Percentiles rank a stretch among this genome's conserved stretches.
phyloP scores from a whole-genome alignment of 2,888 invertebrate species.

The Anorthoa munda region DNA sequence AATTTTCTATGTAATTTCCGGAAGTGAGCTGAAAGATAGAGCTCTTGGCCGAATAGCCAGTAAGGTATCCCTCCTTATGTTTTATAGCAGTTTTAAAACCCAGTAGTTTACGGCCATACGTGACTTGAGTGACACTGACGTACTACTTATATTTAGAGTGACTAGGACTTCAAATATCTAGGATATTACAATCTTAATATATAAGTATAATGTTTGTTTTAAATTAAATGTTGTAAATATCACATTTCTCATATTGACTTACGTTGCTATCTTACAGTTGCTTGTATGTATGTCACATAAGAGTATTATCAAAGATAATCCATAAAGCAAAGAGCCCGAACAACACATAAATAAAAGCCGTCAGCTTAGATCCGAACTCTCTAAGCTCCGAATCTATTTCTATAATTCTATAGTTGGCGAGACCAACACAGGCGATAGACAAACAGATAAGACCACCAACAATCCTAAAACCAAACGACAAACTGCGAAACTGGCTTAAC shows the following conservation, averaged over 20 bases:
- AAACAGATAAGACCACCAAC: conserved; percentile 66
- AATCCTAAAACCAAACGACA: conserved; percentile 73
- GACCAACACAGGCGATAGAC: conserved; percentile 51
- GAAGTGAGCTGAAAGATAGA: conserved; percentile 29
- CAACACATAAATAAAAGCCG: conserved; percentile 51
- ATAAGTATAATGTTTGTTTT: conserved; percentile 1
- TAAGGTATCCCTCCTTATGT: conserved; percentile 30
- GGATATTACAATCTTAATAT: background rate
- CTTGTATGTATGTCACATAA: conserved; percentile 19
- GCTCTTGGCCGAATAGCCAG: conserved; percentile 27
- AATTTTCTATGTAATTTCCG: conserved; percentile 23
- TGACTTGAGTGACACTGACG: conserved; percentile 46
- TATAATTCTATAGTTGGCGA: conserved; percentile 59
- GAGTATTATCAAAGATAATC: conserved; percentile 26
- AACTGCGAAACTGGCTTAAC: conserved; percentile 77
- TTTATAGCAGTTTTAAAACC: conserved; percentile 59
- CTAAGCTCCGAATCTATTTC: conserved; percentile 64
- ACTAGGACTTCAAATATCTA: conserved; percentile 9
- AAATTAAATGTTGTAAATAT: background rate
- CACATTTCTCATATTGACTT: background rate
- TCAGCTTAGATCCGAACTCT: conserved; percentile 43
- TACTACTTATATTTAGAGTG: conserved; percentile 18
- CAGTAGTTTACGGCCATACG: conserved; percentile 51
- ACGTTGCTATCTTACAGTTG: background rate
- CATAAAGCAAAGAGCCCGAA: conserved; percentile 49